These are phyloP conservation scores for Ornithorhynchus anatinus DNA, from an alignment of 2,113 vertebrate species.

Conservation along the genomic window DNA sequence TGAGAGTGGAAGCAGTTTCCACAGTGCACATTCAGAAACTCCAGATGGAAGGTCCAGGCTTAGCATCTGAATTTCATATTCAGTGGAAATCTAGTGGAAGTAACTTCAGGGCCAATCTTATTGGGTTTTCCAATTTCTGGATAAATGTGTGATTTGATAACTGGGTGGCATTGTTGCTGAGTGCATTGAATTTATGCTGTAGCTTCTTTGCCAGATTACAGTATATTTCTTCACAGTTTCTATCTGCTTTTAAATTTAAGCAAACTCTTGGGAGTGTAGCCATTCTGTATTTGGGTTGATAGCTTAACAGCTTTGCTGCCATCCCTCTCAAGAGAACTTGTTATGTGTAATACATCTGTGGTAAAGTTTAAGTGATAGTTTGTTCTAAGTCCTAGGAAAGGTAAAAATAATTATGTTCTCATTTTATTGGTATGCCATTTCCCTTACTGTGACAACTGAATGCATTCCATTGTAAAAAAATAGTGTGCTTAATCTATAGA, in stretches of 20 bases:
- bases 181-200: conserved; percentile 16
- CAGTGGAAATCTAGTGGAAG: too few species aligned
- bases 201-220: conserved; percentile 46
- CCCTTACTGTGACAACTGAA: conserved; percentile 44
- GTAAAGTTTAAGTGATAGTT: conserved; percentile 59
- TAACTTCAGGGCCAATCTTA: too few species aligned
- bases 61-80: too few species aligned
- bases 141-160: not conserved
- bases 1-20: too few species aligned
- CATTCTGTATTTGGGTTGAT: conserved; percentile 39
- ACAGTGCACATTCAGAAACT: too few species aligned
- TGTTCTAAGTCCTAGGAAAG: conserved; percentile 50
- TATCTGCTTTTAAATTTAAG: conserved; percentile 59
- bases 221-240: conserved; percentile 55
- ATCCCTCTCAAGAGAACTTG: conserved; percentile 61
- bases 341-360: conserved; percentile 63
- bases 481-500: conserved; percentile 29
- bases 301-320: conserved; percentile 37
- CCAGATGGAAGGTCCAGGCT: too few species aligned
- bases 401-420: conserved; percentile 57
- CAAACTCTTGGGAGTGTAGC: conserved; percentile 39
- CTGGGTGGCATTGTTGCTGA: not conserved
- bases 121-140: not conserved
- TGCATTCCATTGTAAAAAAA: conserved; percentile 21
- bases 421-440: conserved; percentile 43